Conservation (phyloP, 2,888 invertebrate genomes). For the Onchidella celtica region DNA sequence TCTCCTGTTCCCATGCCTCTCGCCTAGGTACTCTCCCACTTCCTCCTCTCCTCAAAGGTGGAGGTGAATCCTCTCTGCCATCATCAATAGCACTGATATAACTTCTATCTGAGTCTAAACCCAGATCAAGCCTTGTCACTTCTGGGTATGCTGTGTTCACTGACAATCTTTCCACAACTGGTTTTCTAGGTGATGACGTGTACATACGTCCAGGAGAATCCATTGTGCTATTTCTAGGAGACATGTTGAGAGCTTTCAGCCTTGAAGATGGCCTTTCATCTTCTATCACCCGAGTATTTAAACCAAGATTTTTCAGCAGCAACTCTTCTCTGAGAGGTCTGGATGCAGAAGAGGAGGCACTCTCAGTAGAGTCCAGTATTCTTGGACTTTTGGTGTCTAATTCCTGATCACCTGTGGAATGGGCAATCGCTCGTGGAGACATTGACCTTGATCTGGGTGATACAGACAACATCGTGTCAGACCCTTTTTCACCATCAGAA, state of each 20-base stretch:
- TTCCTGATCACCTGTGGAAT: neutral
- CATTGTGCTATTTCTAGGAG: neutral
- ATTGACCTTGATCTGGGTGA: constrained; percentile 26
- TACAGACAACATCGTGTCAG: constrained; percentile 5
- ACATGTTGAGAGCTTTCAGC: neutral
- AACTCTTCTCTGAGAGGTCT: neutral
- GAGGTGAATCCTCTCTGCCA: neutral
- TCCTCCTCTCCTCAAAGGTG: constrained; percentile 43
- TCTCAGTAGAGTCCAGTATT: neutral
- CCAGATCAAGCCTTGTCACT: neutral
- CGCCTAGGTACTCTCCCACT: constrained; percentile 53
- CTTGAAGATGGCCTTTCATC: constrained; percentile 16
- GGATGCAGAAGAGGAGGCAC: neutral
- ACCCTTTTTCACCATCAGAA: constrained; percentile 9
- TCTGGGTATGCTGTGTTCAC: neutral
- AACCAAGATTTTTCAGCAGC: neutral
- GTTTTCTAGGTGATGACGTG: constrained; percentile 1
- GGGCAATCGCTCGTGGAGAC: neutral
- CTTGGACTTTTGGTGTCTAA: neutral
- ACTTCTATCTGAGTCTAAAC: constrained; percentile 2
- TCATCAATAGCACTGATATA: neutral
- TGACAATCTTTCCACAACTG: neutral
- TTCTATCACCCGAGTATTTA: neutral
- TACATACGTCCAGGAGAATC: constrained; percentile 11
- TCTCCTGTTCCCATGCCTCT: constrained; percentile 58